Base-by-base conservation (phyloP, 2,113 vertebrate species). In the Xyliphius kryptos region DNA sequence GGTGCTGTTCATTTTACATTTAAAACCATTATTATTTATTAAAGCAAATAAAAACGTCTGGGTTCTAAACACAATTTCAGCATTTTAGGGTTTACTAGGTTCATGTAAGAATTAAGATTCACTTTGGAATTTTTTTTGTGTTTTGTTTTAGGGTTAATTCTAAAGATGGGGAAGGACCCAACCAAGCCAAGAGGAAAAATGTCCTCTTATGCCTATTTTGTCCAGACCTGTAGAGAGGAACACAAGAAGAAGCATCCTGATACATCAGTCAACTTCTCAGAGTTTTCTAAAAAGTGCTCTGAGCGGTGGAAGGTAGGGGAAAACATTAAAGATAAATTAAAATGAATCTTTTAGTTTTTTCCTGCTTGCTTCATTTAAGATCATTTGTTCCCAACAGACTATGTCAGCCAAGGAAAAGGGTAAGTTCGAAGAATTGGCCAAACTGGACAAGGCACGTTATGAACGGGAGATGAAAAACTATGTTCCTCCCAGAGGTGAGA, bases 221-320 rank as follows among this genome's bases (percentile, higher is more conserved):
- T 97, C 82, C 93, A 97, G 85, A 97, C 91, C 59, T 97, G 93
- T 70, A 85, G 94, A 75, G 94, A 96, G 86, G 95, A 98, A 80
- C 95, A 97, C 77, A 97, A 97, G 92, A 98, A 97, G 86, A 97
- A 97, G 77, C 93, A 97, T 72, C 95, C 93, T 0, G 94, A 97
- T 64, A 92, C 92, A 9, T 90, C 91, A 3, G 93, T 95, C 71
- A 95, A 92, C 86, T 96, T 98, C 65, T 85, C 94, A 12, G 93
- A 95, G 81, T 97, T 97, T 80, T 96, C 95, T 80, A 94, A 96
- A 90, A 97, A 95, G 80, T 95, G 92, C 74, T 97, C 92, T 53
- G 93, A 97, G 85, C 84, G 93, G 76, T 97, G 93, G 93, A 98
- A 92, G 95, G 94, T 98, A 86, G n/a, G n/a, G n/a, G n/a, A n/a